Evolutionary conservation across 2,888 invertebrate species (phyloP).

Genomic region (Protophormia terraenovae): DNA sequence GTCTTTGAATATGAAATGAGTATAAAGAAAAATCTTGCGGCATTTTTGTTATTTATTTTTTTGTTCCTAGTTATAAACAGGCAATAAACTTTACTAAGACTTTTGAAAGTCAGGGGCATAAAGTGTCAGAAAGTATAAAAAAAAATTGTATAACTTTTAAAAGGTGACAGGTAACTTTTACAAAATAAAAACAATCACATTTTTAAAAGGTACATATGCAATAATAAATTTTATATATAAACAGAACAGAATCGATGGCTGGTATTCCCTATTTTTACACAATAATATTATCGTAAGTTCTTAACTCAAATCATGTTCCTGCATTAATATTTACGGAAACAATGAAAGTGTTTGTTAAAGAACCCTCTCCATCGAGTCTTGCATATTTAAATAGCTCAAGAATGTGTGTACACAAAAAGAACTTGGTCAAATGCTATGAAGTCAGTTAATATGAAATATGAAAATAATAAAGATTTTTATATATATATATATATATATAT

Average conservation of each 20-base stretch:
- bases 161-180: slow-evolving; percentile 10
- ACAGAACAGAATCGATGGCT: background rate
- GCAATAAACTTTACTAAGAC: slow-evolving; percentile 8
- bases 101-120: slow-evolving; percentile 51
- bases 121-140: background rate
- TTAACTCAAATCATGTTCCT: slow-evolving; percentile 9
- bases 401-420: background rate
- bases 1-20: background rate
- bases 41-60: slow-evolving; percentile 4
- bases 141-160: slow-evolving; percentile 2
- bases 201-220: slow-evolving; percentile 10
- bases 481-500: too few species aligned
- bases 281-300: background rate
- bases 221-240: too few species aligned
- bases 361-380: slow-evolving; percentile 16
- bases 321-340: slow-evolving; percentile 19
- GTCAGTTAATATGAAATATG: background rate
- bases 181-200: slow-evolving; percentile 1
- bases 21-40: slow-evolving; percentile 30
- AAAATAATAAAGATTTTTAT: too few species aligned
- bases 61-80: background rate
- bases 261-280: background rate
- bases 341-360: slow-evolving; percentile 43
- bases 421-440: slow-evolving; percentile 1
- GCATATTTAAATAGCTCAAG: slow-evolving; percentile 35